Base-by-base conservation (phyloP, 1,140 invertebrate species). In the Zaprionus taronus region DNA sequence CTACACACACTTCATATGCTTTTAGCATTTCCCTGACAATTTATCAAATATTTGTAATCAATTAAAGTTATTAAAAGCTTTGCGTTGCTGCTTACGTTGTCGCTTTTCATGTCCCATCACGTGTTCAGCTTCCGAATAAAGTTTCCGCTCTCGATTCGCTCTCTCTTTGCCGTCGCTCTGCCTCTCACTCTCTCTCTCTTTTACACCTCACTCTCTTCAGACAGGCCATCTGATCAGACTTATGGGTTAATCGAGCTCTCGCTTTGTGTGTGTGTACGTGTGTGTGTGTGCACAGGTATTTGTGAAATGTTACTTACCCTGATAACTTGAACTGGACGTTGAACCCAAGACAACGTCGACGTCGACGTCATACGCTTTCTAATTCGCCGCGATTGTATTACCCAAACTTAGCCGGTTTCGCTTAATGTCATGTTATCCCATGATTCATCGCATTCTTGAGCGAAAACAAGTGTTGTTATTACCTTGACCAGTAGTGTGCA, bases 61-160 rank as follows among this genome's bases (percentile, higher is more conserved):
- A 71, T 75, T 71, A 75, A 64, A 64, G 26, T 58, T 75, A 64
- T 75, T 58, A 64, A 64, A 71, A 26, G 41, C 51, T 5, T 41
- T 22, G 57, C 31, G 4, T 0, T 34, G 7, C 28, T 68, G 57
- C 34, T 69, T 44, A 73, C 65, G 62, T 57, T 38, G 22, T 51
- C 61, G 55, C 41, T 65, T 47, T 72, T 34, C n/a, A 5, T 9
- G 12, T 34, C 41, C 44, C 44, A 74, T 81, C 82, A 81, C 81
- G 80, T 81, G 81, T 61, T 62, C 26, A 83, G 72, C 77, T 63
- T 84, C 67, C 76, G 49, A 53, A 64, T 15, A n/a, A 71, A 67
- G 75, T 70, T 79, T 49, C 26, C 72, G 53, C 61, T 66, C 24
- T 20, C 17, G 7, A 26, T 51, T 31, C 38, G 15, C 28, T 20